Conservation (phyloP, 2,113 vertebrate species). For the Eleginops maclovinus region DNA sequence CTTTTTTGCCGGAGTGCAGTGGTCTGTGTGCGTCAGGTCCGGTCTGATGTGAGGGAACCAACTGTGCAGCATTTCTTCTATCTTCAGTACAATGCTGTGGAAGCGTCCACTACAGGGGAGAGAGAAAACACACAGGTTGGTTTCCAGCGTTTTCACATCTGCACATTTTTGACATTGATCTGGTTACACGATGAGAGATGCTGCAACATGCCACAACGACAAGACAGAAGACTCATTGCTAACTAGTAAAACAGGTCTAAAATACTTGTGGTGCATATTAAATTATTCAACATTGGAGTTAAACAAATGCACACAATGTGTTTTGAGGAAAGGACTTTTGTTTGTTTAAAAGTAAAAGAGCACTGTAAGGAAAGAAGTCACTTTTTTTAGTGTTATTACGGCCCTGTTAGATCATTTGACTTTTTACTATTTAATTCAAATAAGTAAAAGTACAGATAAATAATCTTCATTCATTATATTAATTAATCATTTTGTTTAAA, state of each 20-base stretch:
- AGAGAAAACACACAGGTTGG: neutral
- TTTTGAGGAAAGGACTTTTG: no score
- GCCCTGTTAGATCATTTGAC: no score
- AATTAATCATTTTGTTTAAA: no score
- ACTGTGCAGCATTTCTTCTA: constrained; percentile 71
- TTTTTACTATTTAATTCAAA: no score
- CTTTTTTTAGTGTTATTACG: no score
- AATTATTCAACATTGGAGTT: neutral
- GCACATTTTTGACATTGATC: neutral
- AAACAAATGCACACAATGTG: no score
- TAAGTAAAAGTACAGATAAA: no score
- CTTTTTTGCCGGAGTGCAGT: constrained; percentile 18
- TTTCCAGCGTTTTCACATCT: no score
- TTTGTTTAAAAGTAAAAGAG: no score
- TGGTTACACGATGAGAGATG: neutral
- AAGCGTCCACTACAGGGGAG: constrained; percentile 47
- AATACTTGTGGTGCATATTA: neutral
- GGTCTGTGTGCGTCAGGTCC: neutral
- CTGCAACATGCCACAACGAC: neutral
- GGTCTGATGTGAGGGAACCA: constrained; percentile 72
- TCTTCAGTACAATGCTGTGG: constrained; percentile 59
- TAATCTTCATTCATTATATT: no score
- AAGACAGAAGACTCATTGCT: neutral
- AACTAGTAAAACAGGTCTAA: neutral
- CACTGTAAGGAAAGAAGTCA: no score